Evolutionary conservation across 2,888 invertebrate species (phyloP), one percentile per base, ranked within the genome.

Genomic region (Agrotis clavis): DNA sequence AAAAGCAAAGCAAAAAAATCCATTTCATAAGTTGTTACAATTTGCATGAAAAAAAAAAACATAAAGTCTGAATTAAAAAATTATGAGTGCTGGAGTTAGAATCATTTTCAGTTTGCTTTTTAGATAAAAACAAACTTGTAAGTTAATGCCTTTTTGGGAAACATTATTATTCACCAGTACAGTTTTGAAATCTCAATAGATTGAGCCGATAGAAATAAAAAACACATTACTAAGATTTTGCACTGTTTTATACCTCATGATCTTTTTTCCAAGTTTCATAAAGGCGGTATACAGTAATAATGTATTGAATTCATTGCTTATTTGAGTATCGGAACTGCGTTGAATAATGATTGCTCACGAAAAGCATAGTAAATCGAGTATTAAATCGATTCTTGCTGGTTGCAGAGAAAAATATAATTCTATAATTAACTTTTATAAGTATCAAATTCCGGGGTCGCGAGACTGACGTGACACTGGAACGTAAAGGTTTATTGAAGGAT

Each of bases 301-400:
- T 65, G 60, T 57, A 62, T 65, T 65, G 54, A 30, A 64, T 67
- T 71, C 45, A 67, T 72, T 67, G 68, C 74, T 71, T 75, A 79
- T 79, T 79, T 75, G 66, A 68, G 59, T 71, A 71, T 75, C 61
- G 68, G 56, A 71, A 64, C 56, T 60, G 59, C 59, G 70, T 64
- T 71, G 66, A 71, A 75, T 82, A 81, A 75, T 74, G 67, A 71
- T 68, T 71, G 56, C 45, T 67, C 57, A 67, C 67, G 56, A 81
- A 67, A 50, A 65, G 72, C 81, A 77, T 81, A 72, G 64, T 72
- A 77, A 79, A 79, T 81, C 63, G 77, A 65, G 60, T 67, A 79
- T 56, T 61, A 60, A 77, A 77, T 67, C 81, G 77, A 79, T 79
- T 79, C 56, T 67, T 19, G 21, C 30, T 63, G 63, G 63, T 77